Base-by-base conservation (phyloP, 2,888 invertebrate genomes). In the Cerastis rubricosa region DNA sequence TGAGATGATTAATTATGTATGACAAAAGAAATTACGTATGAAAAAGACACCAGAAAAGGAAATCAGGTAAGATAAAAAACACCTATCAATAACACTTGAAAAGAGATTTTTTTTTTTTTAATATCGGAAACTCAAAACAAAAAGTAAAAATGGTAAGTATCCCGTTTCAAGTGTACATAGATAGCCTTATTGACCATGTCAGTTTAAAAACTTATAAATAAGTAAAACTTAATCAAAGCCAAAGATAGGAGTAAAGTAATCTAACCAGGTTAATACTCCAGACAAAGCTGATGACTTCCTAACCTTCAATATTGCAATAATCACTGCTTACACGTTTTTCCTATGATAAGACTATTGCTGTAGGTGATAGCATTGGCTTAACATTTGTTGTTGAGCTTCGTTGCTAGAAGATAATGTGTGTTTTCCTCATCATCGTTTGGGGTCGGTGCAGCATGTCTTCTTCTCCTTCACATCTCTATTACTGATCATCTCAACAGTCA, bases 251-350 rank as follows among this genome's bases (percentile, higher is more conserved):
- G 63, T 47, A 11, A 5, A 66, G 19, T 65, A 9, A 65, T 63
- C 54, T 25, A 49, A 74, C 22, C 57, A 71, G 66, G 76, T 67
- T 75, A 65, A 59, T 59, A 73, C 59, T 51, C 81, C 59, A 73
- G 72, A 59, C 74, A 43, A 59, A 70, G 74, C 59, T 70, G 83
- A 85, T 85, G 76, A 54, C 85, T 85, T 71, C 17, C 14, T 78
- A 65, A 82, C 86, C 83, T 85, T 73, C n/a, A 61, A 6, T 35
- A 40, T 47, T 59, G 40, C 61, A 66, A 51, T 69, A n/a, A 63
- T 22, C 57, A 49, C 59, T 51, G 14, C 57, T 59, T 51, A 61
- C 25, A 65, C 72, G 72, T 78, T 73, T 71, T 63, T 71, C 5
- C n/a, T 45, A 61, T 40, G 83, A 83, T 84, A 84, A 76, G 47